Base-by-base conservation (phyloP, 2,888 invertebrate genomes). In the Ditula angustiorana region DNA sequence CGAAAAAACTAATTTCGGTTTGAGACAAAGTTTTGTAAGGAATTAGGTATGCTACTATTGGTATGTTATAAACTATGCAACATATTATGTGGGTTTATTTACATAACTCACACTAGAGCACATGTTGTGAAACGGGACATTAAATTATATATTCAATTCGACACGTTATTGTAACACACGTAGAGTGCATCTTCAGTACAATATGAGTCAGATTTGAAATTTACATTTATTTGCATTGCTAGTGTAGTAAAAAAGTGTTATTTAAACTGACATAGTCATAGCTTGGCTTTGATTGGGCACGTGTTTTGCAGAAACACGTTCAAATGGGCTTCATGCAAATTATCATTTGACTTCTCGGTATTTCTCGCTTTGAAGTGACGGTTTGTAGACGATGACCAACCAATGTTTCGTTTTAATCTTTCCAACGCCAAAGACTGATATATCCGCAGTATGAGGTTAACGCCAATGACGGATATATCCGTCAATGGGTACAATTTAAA, bases 141-240 rank as follows among this genome's bases (percentile, higher is more conserved):
- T 16, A 23, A 8, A 47, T 35, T 21, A 35, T 49, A 41, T 33
- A 49, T 57, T 57, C 37, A 13, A 4, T 35, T 49, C 2, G 19
- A 37, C 61, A 62, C 56, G 62, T 62, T 49, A 56, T 30, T 16
- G n/a, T 37, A 24, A 55, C 55, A 21, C 19, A n/a, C 35, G 35
- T 53, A 23, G 21, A 3, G 23, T 35, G 46, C 13, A 35, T 23
- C 35, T 53, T 11, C 46, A 23, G 23, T 11, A 8, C 23, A n/a
- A 46, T 26, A n/a, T 23, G 23, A 46, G n/a, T 23, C 46, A 23
- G 23, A 23, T 46, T 46, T 7, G 10, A 41, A 41, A 19, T 19
- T 3, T 41, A 41, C 19, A 41, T 41, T 19, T 41, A 41, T 41
- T 41, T 41, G 19, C 41, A 56, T 57, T 46, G 10, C 21, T 13